A percentile compares a stretch with the other conserved stretches of the same genome.
phyloP scores from a whole-genome alignment of 2,113 vertebrate species.

The Stictonetta naevosa region DNA sequence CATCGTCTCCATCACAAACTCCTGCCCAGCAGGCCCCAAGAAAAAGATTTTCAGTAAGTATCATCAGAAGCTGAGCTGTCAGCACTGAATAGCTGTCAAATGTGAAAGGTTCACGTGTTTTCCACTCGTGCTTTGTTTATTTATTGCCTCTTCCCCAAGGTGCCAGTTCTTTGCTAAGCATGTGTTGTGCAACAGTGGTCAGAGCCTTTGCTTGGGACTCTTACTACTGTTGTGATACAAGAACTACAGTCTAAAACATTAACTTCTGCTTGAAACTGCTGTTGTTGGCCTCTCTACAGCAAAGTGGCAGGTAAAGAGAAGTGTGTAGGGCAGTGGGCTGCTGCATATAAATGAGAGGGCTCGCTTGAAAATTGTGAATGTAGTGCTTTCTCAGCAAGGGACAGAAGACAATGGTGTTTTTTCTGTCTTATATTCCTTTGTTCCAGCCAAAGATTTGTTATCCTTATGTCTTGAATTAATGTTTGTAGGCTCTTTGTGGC shows the following conservation, averaged over 20 bases:
- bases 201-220: background rate
- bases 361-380: background rate
- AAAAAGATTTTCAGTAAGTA: background rate
- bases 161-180: background rate
- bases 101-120: background rate
- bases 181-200: background rate
- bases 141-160: background rate
- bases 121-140: background rate
- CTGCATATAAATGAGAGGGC: background rate
- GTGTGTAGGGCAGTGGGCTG: background rate
- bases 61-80: accelerated
- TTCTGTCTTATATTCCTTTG: background rate
- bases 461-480: background rate
- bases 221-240: background rate
- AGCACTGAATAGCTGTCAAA: background rate
- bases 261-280: background rate
- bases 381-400: background rate
- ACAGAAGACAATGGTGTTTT: background rate
- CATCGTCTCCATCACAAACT: background rate
- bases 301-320: background rate
- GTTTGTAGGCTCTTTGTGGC: background rate
- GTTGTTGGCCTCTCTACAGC: background rate
- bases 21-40: background rate
- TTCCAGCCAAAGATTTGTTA: background rate
- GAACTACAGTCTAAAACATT: accelerated